These are phyloP conservation scores for Microctenopoma stevenorrisi DNA, from an alignment of 2,797 vertebrate species.

Conservation along the genomic window DNA sequence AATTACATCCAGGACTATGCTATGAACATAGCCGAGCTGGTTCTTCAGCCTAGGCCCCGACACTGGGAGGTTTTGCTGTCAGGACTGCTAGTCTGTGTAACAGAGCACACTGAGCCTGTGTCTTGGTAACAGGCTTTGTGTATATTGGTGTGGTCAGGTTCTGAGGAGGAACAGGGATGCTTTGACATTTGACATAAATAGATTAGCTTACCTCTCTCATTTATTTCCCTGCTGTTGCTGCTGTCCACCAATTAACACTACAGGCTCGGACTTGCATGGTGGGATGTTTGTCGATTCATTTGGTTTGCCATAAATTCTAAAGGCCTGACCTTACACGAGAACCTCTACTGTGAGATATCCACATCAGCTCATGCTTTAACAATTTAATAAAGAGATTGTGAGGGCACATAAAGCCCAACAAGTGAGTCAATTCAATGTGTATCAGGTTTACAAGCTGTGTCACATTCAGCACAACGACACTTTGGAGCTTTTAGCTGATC, in stretches of 20 bases:
- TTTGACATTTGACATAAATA: slow-evolving; percentile 62
- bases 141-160: slow-evolving; percentile 21
- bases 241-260: neutral
- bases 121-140: slow-evolving; percentile 49
- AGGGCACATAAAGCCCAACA: neutral
- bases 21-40: slow-evolving; percentile 34
- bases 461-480: neutral
- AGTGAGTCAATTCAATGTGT: neutral
- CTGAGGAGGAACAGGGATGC: slow-evolving; percentile 63
- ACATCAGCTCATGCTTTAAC: slow-evolving; percentile 7
- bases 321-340: slow-evolving; percentile 4
- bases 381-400: slow-evolving; percentile 14
- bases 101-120: slow-evolving; percentile 36
- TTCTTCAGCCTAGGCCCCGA: neutral
- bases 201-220: slow-evolving; percentile 14
- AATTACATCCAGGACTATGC: slow-evolving; percentile 7
- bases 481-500: neutral
- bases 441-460: neutral
- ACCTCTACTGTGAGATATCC: neutral
- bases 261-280: slow-evolving; percentile 16
- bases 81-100: neutral
- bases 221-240: neutral
- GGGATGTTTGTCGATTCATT: slow-evolving; percentile 1
- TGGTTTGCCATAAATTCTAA: slow-evolving; percentile 13
- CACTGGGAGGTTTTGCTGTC: slow-evolving; percentile 10